phyloP scores from a whole-genome alignment of 2,113 vertebrate species.

The Trematomus loennbergii region DNA sequence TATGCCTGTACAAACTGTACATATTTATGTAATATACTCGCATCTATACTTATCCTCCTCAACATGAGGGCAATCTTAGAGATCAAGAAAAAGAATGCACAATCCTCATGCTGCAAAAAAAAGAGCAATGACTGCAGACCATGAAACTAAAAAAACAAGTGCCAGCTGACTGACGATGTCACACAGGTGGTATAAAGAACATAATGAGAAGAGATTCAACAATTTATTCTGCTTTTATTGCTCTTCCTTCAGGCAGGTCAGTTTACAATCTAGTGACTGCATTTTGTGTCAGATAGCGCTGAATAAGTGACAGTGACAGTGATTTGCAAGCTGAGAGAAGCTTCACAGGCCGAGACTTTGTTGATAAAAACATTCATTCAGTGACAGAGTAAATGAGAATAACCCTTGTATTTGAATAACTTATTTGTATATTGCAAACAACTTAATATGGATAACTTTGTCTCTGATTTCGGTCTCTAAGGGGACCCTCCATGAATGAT shows the following conservation, averaged over 20 bases:
- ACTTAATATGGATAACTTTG: background rate
- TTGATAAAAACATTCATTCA: slow-evolving; percentile 37
- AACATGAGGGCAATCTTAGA: background rate
- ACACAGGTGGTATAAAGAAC: no score
- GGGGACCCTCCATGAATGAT: background rate
- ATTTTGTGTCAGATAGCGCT: slow-evolving; percentile 15
- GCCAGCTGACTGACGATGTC: no score
- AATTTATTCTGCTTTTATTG: background rate
- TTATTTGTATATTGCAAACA: background rate
- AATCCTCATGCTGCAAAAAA: background rate
- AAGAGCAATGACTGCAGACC: no score
- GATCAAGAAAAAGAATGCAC: background rate
- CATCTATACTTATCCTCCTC: background rate
- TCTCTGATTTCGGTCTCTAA: background rate
- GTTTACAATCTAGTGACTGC: slow-evolving; percentile 10
- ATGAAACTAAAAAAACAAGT: background rate
- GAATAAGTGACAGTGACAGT: slow-evolving; percentile 18
- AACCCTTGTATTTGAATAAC: slow-evolving; percentile 17
- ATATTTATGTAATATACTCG: background rate
- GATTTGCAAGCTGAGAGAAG: slow-evolving; percentile 32
- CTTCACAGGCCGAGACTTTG: slow-evolving; percentile 23
- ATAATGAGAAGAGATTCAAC: background rate
- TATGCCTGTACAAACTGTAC: background rate
- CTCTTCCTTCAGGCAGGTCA: background rate
- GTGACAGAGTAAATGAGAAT: slow-evolving; percentile 6